Base-by-base conservation (phyloP, 2,113 vertebrate species). In the Apteryx mantelli region DNA sequence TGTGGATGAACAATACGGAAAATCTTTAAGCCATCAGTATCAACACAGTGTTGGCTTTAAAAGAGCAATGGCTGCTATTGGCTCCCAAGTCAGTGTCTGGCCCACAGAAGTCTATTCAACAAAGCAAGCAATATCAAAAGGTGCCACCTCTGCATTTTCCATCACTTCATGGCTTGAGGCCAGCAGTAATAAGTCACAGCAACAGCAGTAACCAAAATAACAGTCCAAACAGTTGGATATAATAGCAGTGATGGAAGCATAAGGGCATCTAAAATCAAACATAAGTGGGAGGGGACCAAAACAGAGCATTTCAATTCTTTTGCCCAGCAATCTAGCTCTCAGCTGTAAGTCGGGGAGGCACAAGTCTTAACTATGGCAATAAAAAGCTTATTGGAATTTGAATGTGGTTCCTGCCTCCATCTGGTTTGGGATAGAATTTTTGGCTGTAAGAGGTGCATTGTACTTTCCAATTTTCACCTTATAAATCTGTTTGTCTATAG, bases 401-500 rank as follows among this genome's bases (percentile, higher is more conserved):
- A 81, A 73, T 95, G 53, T 77, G n/a, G 44, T 69, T 96, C 61
- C 76, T 93, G 40, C 42, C 48, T 83, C 52, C 89, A 87, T 92
- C 75, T 94, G 89, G 70, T 92, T 91, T 93, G 50, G 77, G 68
- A 91, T 7, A 86, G 36, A 91, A 26, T 25, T 95, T 89, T 91
- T 88, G 42, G 40, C 90, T 91, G 25, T 50, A 77, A 89, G 76
- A 79, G 8, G 3, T 71, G 73, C 56, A 91, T 93, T 93, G 71
- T 77, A 53, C 32, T 90, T 79, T 82, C 73, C 65, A 86, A 40
- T 53, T 95, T 95, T 86, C 46, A 81, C 79, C 38, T 94, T 93
- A 88, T 93, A 95, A 97, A 95, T 90, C 82, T 88, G 17, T 88
- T 95, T 94, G 52, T 91, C 50, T 36, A 48, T 42, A 40, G 34